A percentile compares a stretch with the other conserved stretches of the same genome.
phyloP scores from a whole-genome alignment of 2,797 vertebrate species.

The Dermochelys coriacea region DNA sequence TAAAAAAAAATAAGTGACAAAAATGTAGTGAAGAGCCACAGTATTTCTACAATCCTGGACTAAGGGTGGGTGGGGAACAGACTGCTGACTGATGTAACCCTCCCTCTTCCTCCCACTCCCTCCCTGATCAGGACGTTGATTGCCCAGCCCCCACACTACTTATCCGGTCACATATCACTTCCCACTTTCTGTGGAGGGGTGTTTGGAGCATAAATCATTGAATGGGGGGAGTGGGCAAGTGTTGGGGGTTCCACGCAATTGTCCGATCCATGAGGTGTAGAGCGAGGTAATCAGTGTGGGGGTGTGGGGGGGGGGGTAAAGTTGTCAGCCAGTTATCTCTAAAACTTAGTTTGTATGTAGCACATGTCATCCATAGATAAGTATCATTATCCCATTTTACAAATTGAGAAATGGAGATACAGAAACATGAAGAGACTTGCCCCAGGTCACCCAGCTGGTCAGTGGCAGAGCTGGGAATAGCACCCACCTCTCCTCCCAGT shows the following conservation, averaged over 20 bases:
- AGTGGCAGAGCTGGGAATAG: neutral
- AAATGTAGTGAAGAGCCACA: neutral
- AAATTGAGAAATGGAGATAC: neutral
- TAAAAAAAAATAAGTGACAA: conserved; percentile 41
- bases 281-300: neutral
- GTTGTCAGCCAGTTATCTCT: neutral
- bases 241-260: neutral
- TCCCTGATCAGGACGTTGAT: neutral
- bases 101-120: conserved; percentile 24
- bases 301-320: too few species aligned
- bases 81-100: conserved; percentile 2
- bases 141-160: neutral
- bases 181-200: neutral
- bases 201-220: neutral
- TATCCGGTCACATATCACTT: neutral
- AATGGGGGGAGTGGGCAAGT: neutral
- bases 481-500: neutral
- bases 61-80: neutral
- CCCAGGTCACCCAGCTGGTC: neutral
- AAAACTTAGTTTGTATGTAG: neutral
- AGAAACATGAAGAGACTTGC: neutral
- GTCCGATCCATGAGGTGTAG: neutral
- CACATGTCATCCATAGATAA: neutral
- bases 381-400: neutral
- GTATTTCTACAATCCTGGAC: conserved; percentile 2